Evolutionary conservation across 1,140 invertebrate genomes (phyloP).

Genomic region (Zophobas atratus): DNA sequence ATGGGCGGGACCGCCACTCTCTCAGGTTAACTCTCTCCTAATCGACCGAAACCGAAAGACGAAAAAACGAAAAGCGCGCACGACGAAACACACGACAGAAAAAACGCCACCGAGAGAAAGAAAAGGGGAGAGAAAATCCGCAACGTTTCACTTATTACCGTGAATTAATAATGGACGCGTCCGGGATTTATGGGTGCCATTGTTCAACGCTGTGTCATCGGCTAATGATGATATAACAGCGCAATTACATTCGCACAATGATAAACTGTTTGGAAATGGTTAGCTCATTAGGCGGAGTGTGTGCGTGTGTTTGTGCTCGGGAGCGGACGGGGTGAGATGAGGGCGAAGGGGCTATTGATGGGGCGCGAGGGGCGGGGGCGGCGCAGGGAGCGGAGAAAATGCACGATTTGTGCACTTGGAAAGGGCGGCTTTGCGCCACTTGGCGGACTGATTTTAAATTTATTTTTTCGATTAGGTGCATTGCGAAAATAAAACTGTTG

Average conservation of each 20-base stretch:
- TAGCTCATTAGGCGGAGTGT: constrained; percentile 60
- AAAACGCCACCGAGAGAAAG: not conserved
- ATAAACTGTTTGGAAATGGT: constrained; percentile 64
- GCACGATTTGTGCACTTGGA: no score
- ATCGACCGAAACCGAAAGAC: constrained; percentile 12
- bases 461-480: no score
- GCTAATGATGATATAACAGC: constrained; percentile 63
- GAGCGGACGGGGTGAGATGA: constrained; percentile 23
- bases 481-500: no score
- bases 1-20: constrained; percentile 40
- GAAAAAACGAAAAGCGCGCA: constrained; percentile 1
- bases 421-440: no score
- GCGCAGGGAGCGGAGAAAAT: no score
- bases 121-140: constrained; percentile 8
- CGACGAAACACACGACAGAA: not conserved
- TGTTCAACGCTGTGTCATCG: constrained; percentile 53
- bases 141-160: constrained; percentile 25
- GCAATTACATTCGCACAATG: constrained; percentile 62
- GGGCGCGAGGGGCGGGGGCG: not conserved
- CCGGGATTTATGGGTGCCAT: constrained; percentile 29
- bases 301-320: constrained; percentile 54
- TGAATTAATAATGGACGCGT: constrained; percentile 45
- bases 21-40: constrained; percentile 46
- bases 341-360: not conserved
- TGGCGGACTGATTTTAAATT: no score